phyloP scores from a whole-genome alignment of 1,140 invertebrate genomes.

The Cylas formicarius region DNA sequence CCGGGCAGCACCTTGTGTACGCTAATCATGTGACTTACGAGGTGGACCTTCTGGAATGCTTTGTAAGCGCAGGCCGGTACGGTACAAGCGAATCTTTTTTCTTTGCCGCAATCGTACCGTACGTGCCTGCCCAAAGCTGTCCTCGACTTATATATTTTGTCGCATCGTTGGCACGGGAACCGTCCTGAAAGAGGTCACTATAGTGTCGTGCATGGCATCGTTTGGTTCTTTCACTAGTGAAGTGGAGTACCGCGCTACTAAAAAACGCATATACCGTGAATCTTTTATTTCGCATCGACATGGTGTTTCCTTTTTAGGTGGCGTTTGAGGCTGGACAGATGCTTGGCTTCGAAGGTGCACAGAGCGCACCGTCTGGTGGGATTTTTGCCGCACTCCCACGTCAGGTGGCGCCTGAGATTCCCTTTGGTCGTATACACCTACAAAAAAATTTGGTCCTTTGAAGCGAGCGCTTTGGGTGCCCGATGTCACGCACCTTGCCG shows the following conservation, averaged over 20 bases:
- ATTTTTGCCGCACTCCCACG: conserved; percentile 51
- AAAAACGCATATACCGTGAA: background rate
- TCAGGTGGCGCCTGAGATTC: conserved; percentile 52
- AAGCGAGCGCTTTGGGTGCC: too few species aligned
- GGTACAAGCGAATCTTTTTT: conserved; percentile 69
- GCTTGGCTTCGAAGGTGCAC: conserved; percentile 23
- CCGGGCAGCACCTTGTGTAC: conserved; percentile 48
- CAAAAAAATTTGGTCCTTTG: too few species aligned
- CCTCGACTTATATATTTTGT: conserved; percentile 9
- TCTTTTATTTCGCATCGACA: background rate
- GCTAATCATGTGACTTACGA: conserved; percentile 50
- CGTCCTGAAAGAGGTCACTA: conserved; percentile 2
- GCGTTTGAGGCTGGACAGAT: background rate
- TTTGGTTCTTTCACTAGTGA: background rate
- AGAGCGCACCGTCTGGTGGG: conserved; percentile 41
- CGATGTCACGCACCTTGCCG: too few species aligned
- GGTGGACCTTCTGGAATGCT: conserved; percentile 51
- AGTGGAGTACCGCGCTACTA: background rate
- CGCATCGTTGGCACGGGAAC: conserved; percentile 6
- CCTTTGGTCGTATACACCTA: conserved; percentile 56
- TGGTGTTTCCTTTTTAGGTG: background rate
- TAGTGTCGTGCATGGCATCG: too few species aligned
- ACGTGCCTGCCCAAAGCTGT: conserved; percentile 52
- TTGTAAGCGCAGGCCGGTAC: conserved; percentile 56
- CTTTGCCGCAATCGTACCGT: conserved; percentile 57